Base-by-base conservation (phyloP, 2,888 invertebrate genomes). In the Pterostichus madidus region DNA sequence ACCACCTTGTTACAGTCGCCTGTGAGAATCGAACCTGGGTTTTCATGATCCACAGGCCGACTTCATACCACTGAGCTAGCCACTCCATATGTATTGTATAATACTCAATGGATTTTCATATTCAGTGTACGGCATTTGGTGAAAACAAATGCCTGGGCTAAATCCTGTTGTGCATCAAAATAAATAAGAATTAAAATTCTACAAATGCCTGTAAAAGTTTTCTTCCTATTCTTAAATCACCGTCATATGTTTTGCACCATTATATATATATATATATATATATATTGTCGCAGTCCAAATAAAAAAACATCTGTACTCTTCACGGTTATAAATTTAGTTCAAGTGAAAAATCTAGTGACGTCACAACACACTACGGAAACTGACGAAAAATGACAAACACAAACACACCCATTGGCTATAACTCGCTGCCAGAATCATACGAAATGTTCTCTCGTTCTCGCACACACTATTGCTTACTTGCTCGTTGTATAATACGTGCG, bases 371-470 rank as follows among this genome's bases (percentile, higher is more conserved):
- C 24, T 31, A 59, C 59, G 64, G 64, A 64, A 64, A 64, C 64
- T 64, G 64, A 64, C 64, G 64, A 64, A 64, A 64, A 64, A 13
- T 64, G 64, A 64, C 64, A 64, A 64, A 64, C 64, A 35, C 64
- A 64, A 49, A 64, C 64, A 64, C 64, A 64, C 64, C 64, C 35
- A 64, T 31, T 35, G 64, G n/a, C 64, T 10, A 64, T 32, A 13
- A 35, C 64, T 32, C 35, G 0, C 11, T 32, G 64, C 64, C 64
- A 64, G 64, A 64, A 32, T 31, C 64, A 64, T 35, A 59, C 8
- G 24, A 10, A 11, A 31, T 5, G 32, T n/a, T 64, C n/a, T 31
- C 11, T 32, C 64, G 35, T 7, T 64, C 13, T 64, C 64, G 1
- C 11, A 11, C 35, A 31, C 1, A 35, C 32, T 11, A n/a, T 64